These are phyloP conservation scores for Bubo blakistoni DNA, from an alignment of 2,113 vertebrate genomes.

Conservation along the genomic window DNA sequence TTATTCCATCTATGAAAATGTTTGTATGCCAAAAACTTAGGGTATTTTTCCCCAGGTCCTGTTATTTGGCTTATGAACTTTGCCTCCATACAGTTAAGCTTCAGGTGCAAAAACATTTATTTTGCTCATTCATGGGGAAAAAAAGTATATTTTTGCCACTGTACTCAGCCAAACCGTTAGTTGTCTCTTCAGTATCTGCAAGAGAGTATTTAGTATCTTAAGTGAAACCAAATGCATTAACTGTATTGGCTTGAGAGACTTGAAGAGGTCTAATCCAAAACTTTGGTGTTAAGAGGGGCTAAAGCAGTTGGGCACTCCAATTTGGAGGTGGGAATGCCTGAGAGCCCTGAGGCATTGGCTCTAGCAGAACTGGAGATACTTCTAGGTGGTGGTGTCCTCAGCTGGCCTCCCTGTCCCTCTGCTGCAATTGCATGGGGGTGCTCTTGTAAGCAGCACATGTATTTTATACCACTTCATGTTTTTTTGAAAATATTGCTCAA, in stretches of 20 bases:
- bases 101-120: not conserved
- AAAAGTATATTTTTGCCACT: not conserved
- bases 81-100: not conserved
- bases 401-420: not conserved
- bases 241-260: not conserved
- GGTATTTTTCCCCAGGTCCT: not conserved
- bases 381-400: not conserved
- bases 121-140: not conserved
- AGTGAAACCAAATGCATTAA: not conserved
- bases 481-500: not conserved
- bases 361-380: not conserved
- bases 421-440: not conserved
- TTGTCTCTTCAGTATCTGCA: not conserved
- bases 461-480: not conserved
- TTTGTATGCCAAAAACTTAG: not conserved
- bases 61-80: not conserved
- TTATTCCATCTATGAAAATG: not conserved
- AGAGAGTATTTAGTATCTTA: not conserved
- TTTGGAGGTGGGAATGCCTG: not conserved
- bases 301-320: not conserved
- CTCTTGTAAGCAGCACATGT: not conserved
- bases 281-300: not conserved
- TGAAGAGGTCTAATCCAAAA: not conserved
- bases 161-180: not conserved
- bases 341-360: not conserved